Base-by-base conservation (phyloP, 2,797 vertebrate genomes). In the Heliangelus exortis region DNA sequence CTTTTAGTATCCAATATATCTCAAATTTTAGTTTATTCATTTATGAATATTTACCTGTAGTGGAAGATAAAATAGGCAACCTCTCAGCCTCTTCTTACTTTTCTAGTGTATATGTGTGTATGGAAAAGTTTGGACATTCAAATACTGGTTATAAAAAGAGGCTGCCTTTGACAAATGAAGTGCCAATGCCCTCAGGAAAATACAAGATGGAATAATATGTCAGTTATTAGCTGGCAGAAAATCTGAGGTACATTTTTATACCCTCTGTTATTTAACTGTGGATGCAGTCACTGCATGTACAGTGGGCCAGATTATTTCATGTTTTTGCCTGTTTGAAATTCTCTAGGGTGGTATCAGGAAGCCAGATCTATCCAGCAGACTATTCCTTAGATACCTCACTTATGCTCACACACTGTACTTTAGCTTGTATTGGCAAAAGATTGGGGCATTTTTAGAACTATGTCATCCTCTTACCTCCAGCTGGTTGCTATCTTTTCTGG, bases 161-260 rank as follows among this genome's bases (percentile, higher is more conserved):
- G 5, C 22, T 86, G 29, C 59, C 51, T 90, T 65, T 88, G 45
- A 90, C 34, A 90, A 82, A 91, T 43, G 47, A 78, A 72, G 73
- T 84, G 82, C 50, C 72, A 91, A 8, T 74, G 53, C 61, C 78
- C 84, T 85, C 75, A 72, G 85, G 51, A 59, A 91, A 92, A 15
- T 14, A n/a, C 10, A 74, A 9, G 47, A 31, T 77, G 57, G 59
- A 73, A 80, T 91, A 63, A 63, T 57, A 20, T 85, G 29, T 74
- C 78, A 75, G 75, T 72, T 93, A 66, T 36, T 85, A 92, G 81
- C 39, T 95, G 86, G 78, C 75, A 95, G 57, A 66, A 90, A 87
- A 62, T 68, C 72, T 92, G 25, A 55, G n/a, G 25, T 66, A 8
- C 29, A 2, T 65, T 93, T 90, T 75, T 75, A 26, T 75, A 26